Evolutionary conservation across 2,113 vertebrate genomes (phyloP).

Genomic region (Paralichthys olivaceus): DNA sequence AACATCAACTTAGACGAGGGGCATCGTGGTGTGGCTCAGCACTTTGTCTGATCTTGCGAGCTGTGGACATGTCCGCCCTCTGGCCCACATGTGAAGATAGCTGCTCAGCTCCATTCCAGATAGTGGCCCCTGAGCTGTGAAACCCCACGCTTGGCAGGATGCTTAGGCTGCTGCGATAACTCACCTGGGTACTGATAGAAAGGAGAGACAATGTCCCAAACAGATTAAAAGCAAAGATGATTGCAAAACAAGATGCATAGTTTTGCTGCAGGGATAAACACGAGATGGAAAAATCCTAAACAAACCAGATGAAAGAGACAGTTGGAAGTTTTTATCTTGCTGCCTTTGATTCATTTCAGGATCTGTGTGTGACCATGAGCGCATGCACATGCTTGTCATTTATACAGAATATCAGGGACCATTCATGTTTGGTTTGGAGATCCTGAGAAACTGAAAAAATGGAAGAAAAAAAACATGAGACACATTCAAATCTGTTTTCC

Average conservation of each 20-base stretch:
- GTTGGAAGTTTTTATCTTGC: conserved; percentile 65
- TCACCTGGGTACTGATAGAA: conserved; percentile 75
- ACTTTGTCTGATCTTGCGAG: conserved; percentile 65
- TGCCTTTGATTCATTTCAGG: conserved; percentile 61
- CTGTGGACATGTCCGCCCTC: conserved; percentile 55
- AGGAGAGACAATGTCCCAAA: conserved; percentile 71
- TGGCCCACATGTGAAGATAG: conserved; percentile 67
- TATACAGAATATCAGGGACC: conserved; percentile 57
- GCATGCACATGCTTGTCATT: conserved; percentile 54
- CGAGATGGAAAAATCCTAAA: conserved; percentile 67
- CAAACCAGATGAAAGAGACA: conserved; percentile 70
- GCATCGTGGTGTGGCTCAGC: conserved; percentile 37
- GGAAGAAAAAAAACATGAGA: conserved; percentile 4
- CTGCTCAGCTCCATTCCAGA: conserved; percentile 58
- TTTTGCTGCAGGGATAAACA: conserved; percentile 68
- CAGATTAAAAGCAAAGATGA: conserved; percentile 72
- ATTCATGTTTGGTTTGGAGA: conserved; percentile 61
- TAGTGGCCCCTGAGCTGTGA: conserved; percentile 80
- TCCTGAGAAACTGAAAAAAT: conserved; percentile 23
- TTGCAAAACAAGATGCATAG: conserved; percentile 75
- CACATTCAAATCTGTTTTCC: conserved; percentile 52
- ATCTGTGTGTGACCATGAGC: conserved; percentile 42
- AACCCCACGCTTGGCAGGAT: conserved; percentile 80
- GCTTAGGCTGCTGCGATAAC: conserved; percentile 74
- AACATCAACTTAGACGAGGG: conserved; percentile 58